A percentile compares a stretch with the other conserved stretches of the same genome.
Evolutionary conservation across 2,113 vertebrate species (phyloP).

Genomic region (Dipodomys stephensi): DNA sequence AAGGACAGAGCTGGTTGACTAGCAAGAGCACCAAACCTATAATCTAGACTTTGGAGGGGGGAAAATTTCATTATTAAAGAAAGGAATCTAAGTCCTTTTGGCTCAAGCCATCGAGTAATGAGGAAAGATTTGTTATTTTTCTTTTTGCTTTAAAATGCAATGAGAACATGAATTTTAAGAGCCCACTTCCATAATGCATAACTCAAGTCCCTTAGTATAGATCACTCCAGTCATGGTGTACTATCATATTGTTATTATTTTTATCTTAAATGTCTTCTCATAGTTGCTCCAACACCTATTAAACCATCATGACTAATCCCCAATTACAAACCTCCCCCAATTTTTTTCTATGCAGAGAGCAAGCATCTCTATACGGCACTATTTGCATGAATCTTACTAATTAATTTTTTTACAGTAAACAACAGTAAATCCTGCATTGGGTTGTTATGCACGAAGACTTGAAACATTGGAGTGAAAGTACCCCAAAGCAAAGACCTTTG

Average conservation of each 20-base stretch:
- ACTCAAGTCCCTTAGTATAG: background rate
- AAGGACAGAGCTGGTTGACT: slow-evolving; percentile 58
- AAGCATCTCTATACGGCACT: background rate
- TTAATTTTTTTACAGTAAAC: background rate
- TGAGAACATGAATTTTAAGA: background rate
- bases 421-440: background rate
- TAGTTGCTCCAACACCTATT: background rate
- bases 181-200: slow-evolving; percentile 6
- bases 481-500: background rate
- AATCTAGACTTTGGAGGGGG: slow-evolving; percentile 42
- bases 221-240: background rate
- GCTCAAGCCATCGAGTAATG: slow-evolving; percentile 39
- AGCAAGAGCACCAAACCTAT: slow-evolving; percentile 47
- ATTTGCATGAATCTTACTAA: background rate
- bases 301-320: background rate
- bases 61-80: slow-evolving; percentile 21
- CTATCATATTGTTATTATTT: background rate
- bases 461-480: too few relatives aligned
- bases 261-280: background rate
- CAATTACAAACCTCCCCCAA: background rate
- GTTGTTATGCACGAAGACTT: background rate
- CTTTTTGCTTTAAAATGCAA: slow-evolving; percentile 60
- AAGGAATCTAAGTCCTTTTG: slow-evolving; percentile 48
- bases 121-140: slow-evolving; percentile 55
- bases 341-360: background rate